These are phyloP conservation scores for Parnassius orleans DNA, from an alignment of 2,888 invertebrate species.

Conservation along the genomic window DNA sequence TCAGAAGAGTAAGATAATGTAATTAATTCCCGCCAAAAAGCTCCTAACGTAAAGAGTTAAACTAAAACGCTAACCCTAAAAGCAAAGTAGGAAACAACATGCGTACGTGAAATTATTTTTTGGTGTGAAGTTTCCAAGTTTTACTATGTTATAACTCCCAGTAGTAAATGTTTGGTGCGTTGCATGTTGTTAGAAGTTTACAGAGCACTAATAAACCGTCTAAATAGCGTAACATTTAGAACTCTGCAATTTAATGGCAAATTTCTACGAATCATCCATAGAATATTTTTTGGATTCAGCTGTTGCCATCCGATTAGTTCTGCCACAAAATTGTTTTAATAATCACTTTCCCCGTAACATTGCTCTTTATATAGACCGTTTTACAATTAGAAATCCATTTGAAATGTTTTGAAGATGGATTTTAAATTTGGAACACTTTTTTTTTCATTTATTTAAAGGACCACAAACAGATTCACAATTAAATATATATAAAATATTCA, in stretches of 20 bases:
- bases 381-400: background rate
- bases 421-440: constrained; percentile 1
- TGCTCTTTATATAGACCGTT: background rate
- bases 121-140: constrained; percentile 17
- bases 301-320: background rate
- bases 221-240: constrained; percentile 4
- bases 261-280: background rate
- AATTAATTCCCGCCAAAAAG: constrained; percentile 1
- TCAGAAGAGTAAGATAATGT: too few relatives aligned
- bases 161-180: constrained; percentile 2
- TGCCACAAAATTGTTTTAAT: background rate
- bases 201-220: constrained; percentile 13
- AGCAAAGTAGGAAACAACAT: constrained; percentile 4
- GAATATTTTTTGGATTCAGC: background rate
- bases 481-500: too few relatives aligned
- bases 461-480: too few relatives aligned
- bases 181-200: constrained; percentile 19
- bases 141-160: constrained; percentile 20
- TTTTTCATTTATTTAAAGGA: too few relatives aligned
- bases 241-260: constrained; percentile 7
- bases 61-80: constrained; percentile 1
- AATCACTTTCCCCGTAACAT: constrained; percentile 6
- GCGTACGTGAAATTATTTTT: constrained; percentile 14
- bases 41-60: background rate
- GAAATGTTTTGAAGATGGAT: background rate